phyloP scores from a whole-genome alignment of 2,888 invertebrate genomes.

The Stegophylla sp. region DNA sequence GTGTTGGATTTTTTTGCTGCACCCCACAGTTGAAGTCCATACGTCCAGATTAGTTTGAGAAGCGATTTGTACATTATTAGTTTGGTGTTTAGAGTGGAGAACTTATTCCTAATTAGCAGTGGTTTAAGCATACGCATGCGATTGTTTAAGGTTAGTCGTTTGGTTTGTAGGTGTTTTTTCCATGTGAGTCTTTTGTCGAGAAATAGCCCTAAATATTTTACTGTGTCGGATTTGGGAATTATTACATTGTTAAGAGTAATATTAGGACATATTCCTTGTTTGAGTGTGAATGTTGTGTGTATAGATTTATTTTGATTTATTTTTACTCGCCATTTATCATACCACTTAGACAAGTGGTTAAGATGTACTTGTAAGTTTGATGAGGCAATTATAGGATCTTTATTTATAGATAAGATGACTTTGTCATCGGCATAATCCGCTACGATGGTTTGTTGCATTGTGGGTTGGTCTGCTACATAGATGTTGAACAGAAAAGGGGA shows the following conservation, averaged over 20 bases:
- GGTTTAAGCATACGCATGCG: conserved; percentile 8
- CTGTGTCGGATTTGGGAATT: conserved; percentile 8
- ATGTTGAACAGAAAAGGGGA: conserved; percentile 19
- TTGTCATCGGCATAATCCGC: neutral
- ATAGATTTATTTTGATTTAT: conserved; percentile 4
- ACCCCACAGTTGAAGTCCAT: conserved; percentile 16
- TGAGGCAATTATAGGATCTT: neutral
- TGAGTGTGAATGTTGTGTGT: conserved; percentile 28
- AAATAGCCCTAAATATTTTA: neutral
- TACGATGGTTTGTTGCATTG: neutral
- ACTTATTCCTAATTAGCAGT: neutral
- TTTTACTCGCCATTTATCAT: conserved; percentile 7
- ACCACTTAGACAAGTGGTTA: neutral
- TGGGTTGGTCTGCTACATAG: neutral
- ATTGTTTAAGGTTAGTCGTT: neutral
- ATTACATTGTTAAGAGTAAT: neutral
- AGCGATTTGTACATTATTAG: conserved; percentile 1
- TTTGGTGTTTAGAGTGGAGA: conserved; percentile 6
- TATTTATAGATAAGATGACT: neutral
- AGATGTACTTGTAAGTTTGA: neutral
- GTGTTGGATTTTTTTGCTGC: conserved; percentile 19
- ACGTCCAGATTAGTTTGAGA: conserved; percentile 29
- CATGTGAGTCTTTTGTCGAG: conserved; percentile 2
- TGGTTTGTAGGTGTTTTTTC: conserved; percentile 15
- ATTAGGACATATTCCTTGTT: conserved; percentile 22